phyloP scores from a whole-genome alignment of 2,113 vertebrate species.

The Pterocles gutturalis region DNA sequence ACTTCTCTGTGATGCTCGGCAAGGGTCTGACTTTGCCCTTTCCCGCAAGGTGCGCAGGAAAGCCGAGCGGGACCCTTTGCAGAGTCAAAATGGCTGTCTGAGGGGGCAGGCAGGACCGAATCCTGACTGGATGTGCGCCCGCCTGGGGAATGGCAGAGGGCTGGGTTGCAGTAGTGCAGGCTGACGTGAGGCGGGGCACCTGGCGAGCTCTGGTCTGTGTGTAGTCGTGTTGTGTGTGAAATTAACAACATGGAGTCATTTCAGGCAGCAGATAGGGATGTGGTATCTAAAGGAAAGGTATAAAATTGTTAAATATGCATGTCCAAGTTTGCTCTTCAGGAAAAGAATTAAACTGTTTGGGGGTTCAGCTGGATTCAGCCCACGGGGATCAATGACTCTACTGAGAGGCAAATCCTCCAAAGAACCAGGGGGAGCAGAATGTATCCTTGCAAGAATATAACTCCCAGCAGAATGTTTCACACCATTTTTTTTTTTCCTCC shows the following conservation, averaged over 20 bases:
- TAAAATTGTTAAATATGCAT: too few relatives aligned
- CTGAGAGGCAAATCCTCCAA: not conserved
- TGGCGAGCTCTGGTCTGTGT: not conserved
- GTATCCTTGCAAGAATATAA: not conserved
- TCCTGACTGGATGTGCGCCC: not conserved
- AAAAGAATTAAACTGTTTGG: not conserved
- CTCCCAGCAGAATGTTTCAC: not conserved
- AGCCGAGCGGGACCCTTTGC: not conserved
- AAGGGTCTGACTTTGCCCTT: not conserved
- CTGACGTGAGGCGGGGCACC: accelerated
- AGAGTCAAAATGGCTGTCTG: not conserved
- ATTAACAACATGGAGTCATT: too few relatives aligned
- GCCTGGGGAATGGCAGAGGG: accelerated
- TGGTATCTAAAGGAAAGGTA: not conserved
- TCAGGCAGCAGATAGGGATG: not conserved
- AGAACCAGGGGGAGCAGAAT: not conserved
- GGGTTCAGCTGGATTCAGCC: not conserved
- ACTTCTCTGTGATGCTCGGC: accelerated
- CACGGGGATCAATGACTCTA: not conserved
- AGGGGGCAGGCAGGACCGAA: too few relatives aligned
- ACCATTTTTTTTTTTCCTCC: not conserved
- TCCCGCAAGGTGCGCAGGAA: not conserved
- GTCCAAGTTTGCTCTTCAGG: not conserved
- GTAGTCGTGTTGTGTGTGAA: too few relatives aligned
- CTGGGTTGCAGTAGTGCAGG: accelerated